Evolutionary conservation across 1,140 invertebrate genomes (phyloP).

Genomic region (Euura saliciscinereae): DNA sequence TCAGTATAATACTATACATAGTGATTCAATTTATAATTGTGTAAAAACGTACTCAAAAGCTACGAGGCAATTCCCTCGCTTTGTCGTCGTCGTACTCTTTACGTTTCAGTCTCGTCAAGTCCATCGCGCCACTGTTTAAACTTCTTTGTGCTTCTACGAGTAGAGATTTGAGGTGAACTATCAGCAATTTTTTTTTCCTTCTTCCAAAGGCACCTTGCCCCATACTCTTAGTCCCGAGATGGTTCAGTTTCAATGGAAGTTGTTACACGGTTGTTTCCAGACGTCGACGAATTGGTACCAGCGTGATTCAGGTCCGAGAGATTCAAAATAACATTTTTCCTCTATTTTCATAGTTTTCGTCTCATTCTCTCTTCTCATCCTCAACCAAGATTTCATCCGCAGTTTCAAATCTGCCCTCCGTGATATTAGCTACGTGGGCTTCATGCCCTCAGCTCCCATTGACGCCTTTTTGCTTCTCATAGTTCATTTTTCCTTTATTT

Average conservation of each 20-base stretch:
- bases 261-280: neutral
- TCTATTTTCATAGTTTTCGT: neutral
- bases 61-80: conserved; percentile 49
- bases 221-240: neutral
- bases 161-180: neutral
- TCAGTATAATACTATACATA: conserved; percentile 50
- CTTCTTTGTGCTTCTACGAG: neutral
- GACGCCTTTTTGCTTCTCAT: conserved; percentile 20
- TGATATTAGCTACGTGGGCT: conserved; percentile 21
- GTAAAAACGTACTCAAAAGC: conserved; percentile 56
- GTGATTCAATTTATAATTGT: conserved; percentile 31
- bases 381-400: neutral
- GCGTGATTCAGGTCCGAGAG: neutral
- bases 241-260: neutral
- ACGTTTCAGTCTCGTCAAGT: conserved; percentile 58
- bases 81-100: conserved; percentile 53
- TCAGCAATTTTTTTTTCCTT: conserved; percentile 8
- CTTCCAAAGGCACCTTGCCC: conserved; percentile 19
- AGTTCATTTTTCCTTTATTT: conserved; percentile 13
- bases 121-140: conserved; percentile 25
- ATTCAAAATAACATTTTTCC: neutral
- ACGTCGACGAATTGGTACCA: neutral
- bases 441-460: conserved; percentile 19
- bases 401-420: neutral
- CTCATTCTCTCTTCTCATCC: neutral